These are phyloP conservation scores for Sycophila sp. DNA, from an alignment of 1,140 invertebrate species.

Conservation along the genomic window DNA sequence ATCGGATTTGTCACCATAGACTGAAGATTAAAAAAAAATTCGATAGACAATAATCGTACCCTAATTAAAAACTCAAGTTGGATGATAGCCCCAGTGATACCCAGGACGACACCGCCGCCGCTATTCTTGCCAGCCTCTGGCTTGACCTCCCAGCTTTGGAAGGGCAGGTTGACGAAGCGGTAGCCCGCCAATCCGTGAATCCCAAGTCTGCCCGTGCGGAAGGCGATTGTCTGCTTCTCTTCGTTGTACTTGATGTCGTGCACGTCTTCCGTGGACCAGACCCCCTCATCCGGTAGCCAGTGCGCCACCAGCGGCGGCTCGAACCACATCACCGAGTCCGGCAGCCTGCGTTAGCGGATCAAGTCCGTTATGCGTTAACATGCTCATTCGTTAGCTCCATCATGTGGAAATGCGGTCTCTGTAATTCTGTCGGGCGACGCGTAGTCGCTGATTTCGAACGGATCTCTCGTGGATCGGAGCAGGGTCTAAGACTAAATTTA, in stretches of 20 bases:
- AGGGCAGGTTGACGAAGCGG: slow-evolving; percentile 83
- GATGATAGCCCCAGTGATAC: slow-evolving; percentile 75
- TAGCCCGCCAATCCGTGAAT: slow-evolving; percentile 79
- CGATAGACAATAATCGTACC: slow-evolving; percentile 50
- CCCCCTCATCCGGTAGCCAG: slow-evolving; percentile 71
- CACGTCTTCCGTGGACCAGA: slow-evolving; percentile 80
- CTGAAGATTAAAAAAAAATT: slow-evolving; percentile 11
- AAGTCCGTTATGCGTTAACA: no score
- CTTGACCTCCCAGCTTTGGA: slow-evolving; percentile 85
- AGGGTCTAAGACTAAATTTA: no score
- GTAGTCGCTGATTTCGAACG: no score
- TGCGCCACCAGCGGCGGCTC: slow-evolving; percentile 83
- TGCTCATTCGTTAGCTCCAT: no score
- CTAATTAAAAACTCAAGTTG: slow-evolving; percentile 75
- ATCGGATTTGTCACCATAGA: no score
- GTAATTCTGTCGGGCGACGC: no score
- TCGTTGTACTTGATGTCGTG: slow-evolving; percentile 87
- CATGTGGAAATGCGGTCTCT: no score
- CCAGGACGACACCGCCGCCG: slow-evolving; percentile 69
- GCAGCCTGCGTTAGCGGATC: slow-evolving; percentile 73
- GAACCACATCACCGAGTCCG: slow-evolving; percentile 82
- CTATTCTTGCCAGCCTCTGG: slow-evolving; percentile 69
- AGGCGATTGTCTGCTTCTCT: slow-evolving; percentile 80
- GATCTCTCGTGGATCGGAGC: no score
- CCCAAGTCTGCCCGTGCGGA: slow-evolving; percentile 79